Evolutionary conservation across 2,113 vertebrate species (phyloP).

Genomic region (Phaetusa simplex): DNA sequence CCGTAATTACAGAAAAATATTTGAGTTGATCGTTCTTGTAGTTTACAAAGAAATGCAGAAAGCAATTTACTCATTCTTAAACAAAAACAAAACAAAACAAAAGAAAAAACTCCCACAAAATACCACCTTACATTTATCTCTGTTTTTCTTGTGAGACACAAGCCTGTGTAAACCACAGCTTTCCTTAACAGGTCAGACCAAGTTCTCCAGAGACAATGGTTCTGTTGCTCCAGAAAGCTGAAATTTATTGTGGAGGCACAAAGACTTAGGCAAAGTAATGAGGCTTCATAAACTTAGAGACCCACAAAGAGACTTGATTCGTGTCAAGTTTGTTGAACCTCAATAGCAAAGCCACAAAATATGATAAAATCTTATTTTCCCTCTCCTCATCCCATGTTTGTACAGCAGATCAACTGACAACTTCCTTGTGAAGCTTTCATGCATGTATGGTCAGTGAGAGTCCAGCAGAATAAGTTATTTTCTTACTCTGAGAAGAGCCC

Average conservation of each 20-base stretch:
- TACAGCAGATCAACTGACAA: neutral
- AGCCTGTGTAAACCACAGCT: neutral
- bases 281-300: neutral
- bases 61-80: neutral
- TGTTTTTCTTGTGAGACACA: neutral
- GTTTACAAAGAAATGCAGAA: neutral
- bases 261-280: neutral
- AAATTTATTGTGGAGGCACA: neutral
- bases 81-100: neutral
- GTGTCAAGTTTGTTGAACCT: neutral
- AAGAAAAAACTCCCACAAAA: neutral
- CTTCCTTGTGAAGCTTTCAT: neutral
- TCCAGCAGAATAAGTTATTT: neutral
- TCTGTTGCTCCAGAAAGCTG: neutral
- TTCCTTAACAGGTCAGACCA: neutral
- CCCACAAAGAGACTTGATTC: neutral
- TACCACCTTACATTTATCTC: neutral
- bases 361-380: neutral
- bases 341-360: neutral
- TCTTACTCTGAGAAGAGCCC: neutral
- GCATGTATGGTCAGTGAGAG: neutral
- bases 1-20: slow-evolving; percentile 8
- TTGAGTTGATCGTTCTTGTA: neutral
- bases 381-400: neutral
- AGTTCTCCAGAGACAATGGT: neutral